Percentiles rank a stretch among this genome's conserved stretches.
Conservation (phyloP, 1,140 invertebrate species). For the Zaprionus lachaisei region DNA sequence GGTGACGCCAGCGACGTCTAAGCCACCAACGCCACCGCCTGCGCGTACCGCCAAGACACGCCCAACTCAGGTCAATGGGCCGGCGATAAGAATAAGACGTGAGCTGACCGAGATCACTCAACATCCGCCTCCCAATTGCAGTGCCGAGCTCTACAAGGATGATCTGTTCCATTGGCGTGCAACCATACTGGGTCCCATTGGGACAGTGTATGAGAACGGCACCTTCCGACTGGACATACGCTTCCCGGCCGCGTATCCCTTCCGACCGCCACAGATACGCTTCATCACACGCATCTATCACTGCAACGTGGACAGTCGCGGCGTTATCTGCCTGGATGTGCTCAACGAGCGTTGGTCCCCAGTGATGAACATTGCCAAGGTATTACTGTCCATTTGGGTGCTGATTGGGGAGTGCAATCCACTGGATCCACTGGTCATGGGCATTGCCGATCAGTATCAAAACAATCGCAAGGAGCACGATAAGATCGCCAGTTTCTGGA, state of each 20-base stretch:
- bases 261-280: slow-evolving; percentile 89
- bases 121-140: slow-evolving; percentile 67
- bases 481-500: slow-evolving; percentile 58
- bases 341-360: slow-evolving; percentile 70
- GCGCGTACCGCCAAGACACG: background rate
- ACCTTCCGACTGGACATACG: slow-evolving; percentile 60
- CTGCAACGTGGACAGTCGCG: slow-evolving; percentile 72
- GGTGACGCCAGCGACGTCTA: background rate
- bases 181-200: slow-evolving; percentile 42
- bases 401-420: slow-evolving; percentile 70
- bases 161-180: slow-evolving; percentile 62
- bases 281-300: slow-evolving; percentile 92
- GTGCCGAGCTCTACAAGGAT: slow-evolving; percentile 35
- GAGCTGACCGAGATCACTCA: slow-evolving; percentile 50
- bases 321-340: slow-evolving; percentile 64
- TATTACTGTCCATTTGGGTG: slow-evolving; percentile 65
- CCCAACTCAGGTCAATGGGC: slow-evolving; percentile 5
- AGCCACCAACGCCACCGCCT: background rate
- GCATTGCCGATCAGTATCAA: slow-evolving; percentile 69
- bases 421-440: slow-evolving; percentile 59
- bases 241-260: slow-evolving; percentile 64
- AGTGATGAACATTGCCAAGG: slow-evolving; percentile 60
- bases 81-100: slow-evolving; percentile 39
- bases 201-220: slow-evolving; percentile 61
- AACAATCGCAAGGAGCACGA: slow-evolving; percentile 65